phyloP scores from a whole-genome alignment of 2,113 vertebrate genomes.

The Peucedramus taeniatus region DNA sequence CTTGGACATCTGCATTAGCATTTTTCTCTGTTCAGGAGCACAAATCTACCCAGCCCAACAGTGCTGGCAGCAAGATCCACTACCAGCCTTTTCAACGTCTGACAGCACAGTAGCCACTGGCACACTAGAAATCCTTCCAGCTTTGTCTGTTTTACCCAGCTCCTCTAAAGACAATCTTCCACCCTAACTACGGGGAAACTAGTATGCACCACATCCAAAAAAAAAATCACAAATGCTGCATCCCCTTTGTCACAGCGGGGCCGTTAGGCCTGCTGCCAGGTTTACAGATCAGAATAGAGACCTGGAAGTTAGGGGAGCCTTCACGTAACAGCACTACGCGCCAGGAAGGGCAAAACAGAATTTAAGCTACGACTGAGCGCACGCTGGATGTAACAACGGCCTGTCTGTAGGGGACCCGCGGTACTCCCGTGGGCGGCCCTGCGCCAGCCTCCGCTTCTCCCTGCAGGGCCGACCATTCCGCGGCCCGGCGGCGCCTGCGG shows the following conservation, averaged over 20 bases:
- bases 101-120: rapidly evolving
- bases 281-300: rapidly evolving
- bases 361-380: rapidly evolving
- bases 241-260: background rate
- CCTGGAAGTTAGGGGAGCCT: rapidly evolving
- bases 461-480: background rate
- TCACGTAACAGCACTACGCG: rapidly evolving
- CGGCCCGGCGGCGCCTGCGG: background rate
- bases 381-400: rapidly evolving
- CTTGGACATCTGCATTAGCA: background rate
- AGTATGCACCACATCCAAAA: rapidly evolving
- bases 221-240: rapidly evolving
- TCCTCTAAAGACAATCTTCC: rapidly evolving
- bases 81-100: background rate
- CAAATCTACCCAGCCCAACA: background rate
- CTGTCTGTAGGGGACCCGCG: rapidly evolving
- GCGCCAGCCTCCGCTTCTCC: background rate
- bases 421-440: background rate
- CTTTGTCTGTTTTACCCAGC: background rate
- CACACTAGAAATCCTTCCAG: background rate
- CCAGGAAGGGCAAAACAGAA: rapidly evolving
- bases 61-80: background rate
- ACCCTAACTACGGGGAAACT: rapidly evolving
- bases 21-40: background rate
- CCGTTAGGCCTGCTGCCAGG: background rate